Evolutionary conservation across 2,888 invertebrate genomes (phyloP).

Genomic region (Stenoptilia bipunctidactyla): DNA sequence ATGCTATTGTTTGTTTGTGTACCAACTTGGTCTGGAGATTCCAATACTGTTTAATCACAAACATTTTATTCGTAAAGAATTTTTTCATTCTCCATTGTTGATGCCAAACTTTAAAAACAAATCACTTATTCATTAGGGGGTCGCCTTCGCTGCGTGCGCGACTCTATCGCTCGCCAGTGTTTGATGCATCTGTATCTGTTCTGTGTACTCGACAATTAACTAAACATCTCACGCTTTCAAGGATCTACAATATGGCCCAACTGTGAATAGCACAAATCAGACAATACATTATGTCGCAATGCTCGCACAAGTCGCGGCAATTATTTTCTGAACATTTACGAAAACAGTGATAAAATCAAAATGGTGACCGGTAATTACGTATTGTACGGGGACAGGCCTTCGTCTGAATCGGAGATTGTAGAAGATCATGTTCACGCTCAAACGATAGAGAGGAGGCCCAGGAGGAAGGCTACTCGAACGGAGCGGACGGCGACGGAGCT

Average conservation of each 20-base stretch:
- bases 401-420: conserved; percentile 54
- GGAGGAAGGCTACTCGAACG: conserved; percentile 41
- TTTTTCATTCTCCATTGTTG: conserved; percentile 27
- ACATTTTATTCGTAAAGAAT: conserved; percentile 42
- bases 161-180: neutral
- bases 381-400: conserved; percentile 52
- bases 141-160: neutral
- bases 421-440: conserved; percentile 53
- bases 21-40: conserved; percentile 9
- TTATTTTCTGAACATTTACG: neutral
- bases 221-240: conserved; percentile 14
- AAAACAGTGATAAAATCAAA: conserved; percentile 17
- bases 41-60: conserved; percentile 31
- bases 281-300: conserved; percentile 20
- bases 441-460: conserved; percentile 42
- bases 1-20: conserved; percentile 1
- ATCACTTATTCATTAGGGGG: conserved; percentile 10
- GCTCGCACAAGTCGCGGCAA: conserved; percentile 7
- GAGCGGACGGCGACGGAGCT: conserved; percentile 42
- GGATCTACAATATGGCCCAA: conserved; percentile 8
- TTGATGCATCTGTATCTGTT: too few relatives aligned
- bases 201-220: too few relatives aligned
- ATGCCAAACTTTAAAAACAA: conserved; percentile 40
- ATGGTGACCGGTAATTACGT: conserved; percentile 67
- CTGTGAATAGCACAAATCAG: conserved; percentile 9